phyloP scores from a whole-genome alignment of 1,140 invertebrate species.

The Neelides sp. region DNA sequence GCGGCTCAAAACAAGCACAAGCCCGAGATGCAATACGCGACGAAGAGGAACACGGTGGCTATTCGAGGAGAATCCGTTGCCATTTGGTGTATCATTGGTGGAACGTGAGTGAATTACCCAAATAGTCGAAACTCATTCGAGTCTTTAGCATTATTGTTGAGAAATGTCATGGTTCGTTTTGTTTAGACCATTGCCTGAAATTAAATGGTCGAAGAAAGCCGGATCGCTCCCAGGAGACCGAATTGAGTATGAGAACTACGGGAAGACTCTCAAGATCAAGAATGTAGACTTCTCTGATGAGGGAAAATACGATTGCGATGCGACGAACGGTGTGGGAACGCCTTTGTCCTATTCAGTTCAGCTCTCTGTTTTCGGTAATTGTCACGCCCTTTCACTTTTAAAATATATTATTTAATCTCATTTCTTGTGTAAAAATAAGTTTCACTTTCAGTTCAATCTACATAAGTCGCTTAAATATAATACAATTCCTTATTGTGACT shows the following conservation, averaged over 20 bases:
- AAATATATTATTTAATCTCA: neutral
- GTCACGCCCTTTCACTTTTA: neutral
- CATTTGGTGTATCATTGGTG: constrained; percentile 79
- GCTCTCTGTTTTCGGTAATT: constrained; percentile 57
- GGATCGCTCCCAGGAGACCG: constrained; percentile 48
- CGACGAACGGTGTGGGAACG: constrained; percentile 74
- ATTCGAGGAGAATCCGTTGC: constrained; percentile 64
- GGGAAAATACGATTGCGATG: constrained; percentile 78
- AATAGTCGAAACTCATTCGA: constrained; percentile 5
- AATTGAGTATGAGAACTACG: constrained; percentile 68
- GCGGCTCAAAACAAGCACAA: constrained; percentile 59
- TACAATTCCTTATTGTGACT: constrained; percentile 16
- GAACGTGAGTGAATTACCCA: constrained; percentile 58
- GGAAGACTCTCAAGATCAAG: constrained; percentile 78
- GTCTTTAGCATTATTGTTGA: neutral
- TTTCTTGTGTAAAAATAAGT: neutral
- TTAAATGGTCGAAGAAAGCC: constrained; percentile 67
- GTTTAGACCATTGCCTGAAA: constrained; percentile 43
- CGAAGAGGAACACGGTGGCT: constrained; percentile 70
- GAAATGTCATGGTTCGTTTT: neutral
- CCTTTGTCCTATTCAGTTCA: constrained; percentile 71
- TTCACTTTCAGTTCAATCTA: too few species aligned
- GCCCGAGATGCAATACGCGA: constrained; percentile 67
- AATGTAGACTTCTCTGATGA: constrained; percentile 72
- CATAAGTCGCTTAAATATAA: too few species aligned